Conservation (phyloP, 2,888 invertebrate species). For the Ichneumon xanthorius region DNA sequence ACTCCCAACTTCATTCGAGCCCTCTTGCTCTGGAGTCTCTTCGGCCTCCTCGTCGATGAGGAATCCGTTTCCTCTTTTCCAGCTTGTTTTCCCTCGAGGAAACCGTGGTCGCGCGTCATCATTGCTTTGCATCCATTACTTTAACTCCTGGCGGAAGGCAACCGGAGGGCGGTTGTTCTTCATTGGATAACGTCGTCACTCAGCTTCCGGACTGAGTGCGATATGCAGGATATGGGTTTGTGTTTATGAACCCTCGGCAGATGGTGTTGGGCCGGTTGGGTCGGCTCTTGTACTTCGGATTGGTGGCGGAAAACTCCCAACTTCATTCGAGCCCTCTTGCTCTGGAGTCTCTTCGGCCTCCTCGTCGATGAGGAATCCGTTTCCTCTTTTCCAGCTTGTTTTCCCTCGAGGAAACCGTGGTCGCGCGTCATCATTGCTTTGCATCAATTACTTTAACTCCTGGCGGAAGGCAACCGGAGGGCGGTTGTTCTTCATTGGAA, state of each 20-base stretch:
- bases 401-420: slow-evolving; percentile 5
- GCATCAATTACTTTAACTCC: slow-evolving; percentile 16
- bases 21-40: slow-evolving; percentile 44
- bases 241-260: neutral
- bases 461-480: no score
- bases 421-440: slow-evolving; percentile 65
- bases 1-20: slow-evolving; percentile 36
- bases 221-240: no score
- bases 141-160: no score
- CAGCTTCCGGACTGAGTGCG: no score
- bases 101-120: slow-evolving; percentile 53
- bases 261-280: neutral
- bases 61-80: slow-evolving; percentile 28
- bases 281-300: neutral
- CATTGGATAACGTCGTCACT: no score
- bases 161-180: no score
- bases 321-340: slow-evolving; percentile 10
- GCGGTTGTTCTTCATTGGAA: no score
- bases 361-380: slow-evolving; percentile 48
- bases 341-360: slow-evolving; percentile 52
- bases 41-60: slow-evolving; percentile 51
- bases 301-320: slow-evolving; percentile 29
- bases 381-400: slow-evolving; percentile 9
- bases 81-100: slow-evolving; percentile 12
- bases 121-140: slow-evolving; percentile 61